Evolutionary conservation across 2,888 invertebrate genomes (phyloP), one percentile per base, ranked within the genome.

Genomic region (Drosophila helvetica): DNA sequence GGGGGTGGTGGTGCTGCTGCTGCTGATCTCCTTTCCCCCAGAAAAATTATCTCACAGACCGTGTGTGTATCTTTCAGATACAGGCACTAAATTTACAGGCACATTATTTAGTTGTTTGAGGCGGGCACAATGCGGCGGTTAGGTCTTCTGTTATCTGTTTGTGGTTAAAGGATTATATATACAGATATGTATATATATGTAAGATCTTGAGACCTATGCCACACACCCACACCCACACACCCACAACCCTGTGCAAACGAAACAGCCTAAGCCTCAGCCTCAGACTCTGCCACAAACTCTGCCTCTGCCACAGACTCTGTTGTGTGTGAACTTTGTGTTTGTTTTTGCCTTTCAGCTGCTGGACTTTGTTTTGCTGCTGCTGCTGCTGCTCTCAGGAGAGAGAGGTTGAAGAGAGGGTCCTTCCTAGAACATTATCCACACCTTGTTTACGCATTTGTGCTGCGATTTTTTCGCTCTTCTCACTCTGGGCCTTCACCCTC

Each of bases 31-130:
- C 25, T 33, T 46, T 22, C 2, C 18, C 18, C 18, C 10, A 18
- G 10, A 45, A 45, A 45, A 45, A 45, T 45, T 17, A 45, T n/a
- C 18, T 45, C 9, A 10, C 18, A 18, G 9, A 22, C 15, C 15
- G 38, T 60, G 67, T 80, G 70, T 80, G 75, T 72, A 75, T 62
- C 66, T 73, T 63, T 64, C 54, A 54, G 57, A 38, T 70, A 55
- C 54, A 42, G 61, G 52, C 83, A 82, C 72, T 82, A 88, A 80
- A 84, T 86, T 86, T 86, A 60, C 59, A 43, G 68, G 86, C 83
- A 86, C 88, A 88, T 86, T 84, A 84, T 84, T 88, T 88, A 84
- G 86, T 80, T 84, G 86, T 88, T 86, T 78, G 80, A 47, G 75
- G 53, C 56, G 45, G 47, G 38, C 38, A 38, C 38, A 15, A n/a